phyloP scores from a whole-genome alignment of 2,113 vertebrate genomes.

The Oplegnathus fasciatus region DNA sequence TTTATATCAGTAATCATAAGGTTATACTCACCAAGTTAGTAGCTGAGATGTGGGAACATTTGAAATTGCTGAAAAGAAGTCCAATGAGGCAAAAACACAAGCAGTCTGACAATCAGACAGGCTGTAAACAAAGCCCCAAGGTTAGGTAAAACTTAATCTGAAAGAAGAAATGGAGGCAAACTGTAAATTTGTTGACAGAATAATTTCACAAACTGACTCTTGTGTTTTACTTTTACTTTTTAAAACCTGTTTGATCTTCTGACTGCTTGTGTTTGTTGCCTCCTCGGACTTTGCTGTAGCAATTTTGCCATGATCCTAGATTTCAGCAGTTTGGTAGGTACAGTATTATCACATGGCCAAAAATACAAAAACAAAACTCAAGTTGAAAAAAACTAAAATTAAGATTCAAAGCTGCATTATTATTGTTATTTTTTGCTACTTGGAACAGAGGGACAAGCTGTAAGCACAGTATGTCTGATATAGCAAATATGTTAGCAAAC shows the following conservation, averaged over 20 bases:
- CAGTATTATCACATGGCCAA: neutral
- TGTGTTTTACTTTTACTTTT: neutral
- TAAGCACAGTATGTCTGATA: too few relatives aligned
- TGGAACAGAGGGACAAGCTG: too few relatives aligned
- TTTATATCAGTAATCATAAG: neutral
- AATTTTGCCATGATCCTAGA: neutral
- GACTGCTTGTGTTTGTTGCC: neutral
- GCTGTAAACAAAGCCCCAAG: slow-evolving; percentile 32
- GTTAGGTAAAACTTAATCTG: neutral
- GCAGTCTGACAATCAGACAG: slow-evolving; percentile 1
- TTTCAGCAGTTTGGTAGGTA: neutral
- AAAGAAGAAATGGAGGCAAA: neutral
- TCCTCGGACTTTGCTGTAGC: neutral
- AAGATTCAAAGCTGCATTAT: too few relatives aligned
- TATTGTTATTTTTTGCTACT: too few relatives aligned
- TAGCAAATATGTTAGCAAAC: too few relatives aligned
- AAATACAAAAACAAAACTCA: neutral
- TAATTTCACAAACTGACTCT: neutral
- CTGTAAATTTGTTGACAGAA: neutral
- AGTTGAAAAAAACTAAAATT: neutral
- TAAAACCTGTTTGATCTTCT: neutral
- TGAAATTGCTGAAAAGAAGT: neutral
- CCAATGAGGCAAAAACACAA: neutral
- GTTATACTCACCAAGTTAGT: neutral
- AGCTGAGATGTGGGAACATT: neutral